Conservation (phyloP, 2,888 invertebrate species). For the Cataglyphis cursor region DNA sequence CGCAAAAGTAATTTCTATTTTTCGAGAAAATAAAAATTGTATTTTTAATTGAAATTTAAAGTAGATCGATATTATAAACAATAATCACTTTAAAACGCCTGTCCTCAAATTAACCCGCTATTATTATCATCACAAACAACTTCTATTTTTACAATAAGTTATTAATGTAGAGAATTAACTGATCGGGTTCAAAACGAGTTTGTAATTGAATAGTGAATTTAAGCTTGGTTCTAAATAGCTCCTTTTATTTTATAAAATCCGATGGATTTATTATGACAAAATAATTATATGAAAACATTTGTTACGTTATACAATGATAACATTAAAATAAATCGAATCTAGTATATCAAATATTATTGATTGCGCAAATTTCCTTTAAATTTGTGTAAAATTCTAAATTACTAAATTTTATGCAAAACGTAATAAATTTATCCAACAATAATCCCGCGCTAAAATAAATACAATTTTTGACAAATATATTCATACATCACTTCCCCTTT, state of each 20-base stretch:
- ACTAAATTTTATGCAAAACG: neutral
- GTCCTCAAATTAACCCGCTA: neutral
- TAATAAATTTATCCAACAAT: neutral
- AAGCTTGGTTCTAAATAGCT: constrained; percentile 10
- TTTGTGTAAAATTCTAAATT: constrained; percentile 15
- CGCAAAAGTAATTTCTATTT: neutral
- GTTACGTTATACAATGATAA: neutral
- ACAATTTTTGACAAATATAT: constrained; percentile 29
- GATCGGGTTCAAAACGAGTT: neutral
- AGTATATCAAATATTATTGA: neutral
- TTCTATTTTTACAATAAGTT: constrained; percentile 31
- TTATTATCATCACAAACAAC: neutral
- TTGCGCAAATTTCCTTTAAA: neutral
- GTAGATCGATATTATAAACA: neutral
- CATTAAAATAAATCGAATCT: neutral
- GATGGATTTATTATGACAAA: neutral
- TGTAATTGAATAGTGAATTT: constrained; percentile 25
- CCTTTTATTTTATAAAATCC: neutral
- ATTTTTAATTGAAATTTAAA: neutral
- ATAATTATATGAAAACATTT: neutral
- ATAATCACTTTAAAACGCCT: neutral
- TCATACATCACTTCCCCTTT: neutral
- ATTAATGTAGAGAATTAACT: constrained; percentile 18
- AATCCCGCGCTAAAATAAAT: neutral
- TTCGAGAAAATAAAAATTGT: neutral